Evolutionary conservation across 1,140 invertebrate species (phyloP), one percentile per base, ranked within the genome.

Genomic region (Diploscapter pachys): DNA sequence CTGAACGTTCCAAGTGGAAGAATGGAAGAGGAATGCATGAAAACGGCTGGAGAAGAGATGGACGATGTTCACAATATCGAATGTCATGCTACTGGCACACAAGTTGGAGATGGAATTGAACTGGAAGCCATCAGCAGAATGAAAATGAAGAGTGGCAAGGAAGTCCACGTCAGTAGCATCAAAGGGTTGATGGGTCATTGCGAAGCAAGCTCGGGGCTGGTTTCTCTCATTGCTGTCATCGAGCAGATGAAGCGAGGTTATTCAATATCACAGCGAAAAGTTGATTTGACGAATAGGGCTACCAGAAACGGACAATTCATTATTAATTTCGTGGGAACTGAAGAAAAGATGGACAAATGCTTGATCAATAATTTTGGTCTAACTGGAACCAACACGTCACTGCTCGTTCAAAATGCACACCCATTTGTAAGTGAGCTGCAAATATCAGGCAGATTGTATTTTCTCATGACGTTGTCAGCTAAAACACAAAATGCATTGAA

Each of bases 1-100:
- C 93, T 98, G 73, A 96, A 93, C 0, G 96, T 90, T 85, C 95
- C 95, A 5, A 91, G 90, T 65, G 93, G 93, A 5, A 87, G 88
- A 4, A 91, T 93, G 89, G 94, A 98, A 86, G 91, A 92, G 77
- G 88, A 93, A 82, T 90, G 93, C 0, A 95, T 95, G 84, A 87
- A 86, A 3, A 92, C 94, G 85, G 89, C 89, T n/a, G 89, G 90
- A 0, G 83, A 96, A 5, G 89, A 91, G 3, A 93, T 93, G 3
- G 82, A 87, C 49, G 90, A 92, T 59, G 91, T 97, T 0, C 87
- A 86, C 0, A 96, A 95, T 84, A 90, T 97, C 6, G 95, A 98
- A 86, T 93, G 93, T 9, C 95, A 98, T 86, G 94, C 94, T 8
- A 96, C 95, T 4, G 95, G 95, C 54, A 98, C 95, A 0, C 86